Evolutionary conservation across 2,888 invertebrate species (phyloP), one percentile per base, ranked within the genome.

Genomic region (Drosophila prostipennis): DNA sequence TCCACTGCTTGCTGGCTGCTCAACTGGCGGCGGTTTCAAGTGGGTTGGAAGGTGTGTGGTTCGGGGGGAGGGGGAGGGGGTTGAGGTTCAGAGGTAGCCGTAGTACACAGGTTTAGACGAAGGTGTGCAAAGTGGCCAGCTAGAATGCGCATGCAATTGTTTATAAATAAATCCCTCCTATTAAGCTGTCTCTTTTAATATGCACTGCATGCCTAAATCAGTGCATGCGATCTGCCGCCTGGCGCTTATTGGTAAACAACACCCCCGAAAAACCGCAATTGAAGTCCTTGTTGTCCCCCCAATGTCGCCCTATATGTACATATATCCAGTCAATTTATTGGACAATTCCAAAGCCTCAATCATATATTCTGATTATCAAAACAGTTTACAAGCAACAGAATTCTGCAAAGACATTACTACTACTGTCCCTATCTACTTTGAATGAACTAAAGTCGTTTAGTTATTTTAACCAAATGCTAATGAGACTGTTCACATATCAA

Each of bases 111-210:
- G 57, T 57, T 29, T n/a, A 39, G 19, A 57, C 19, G 29, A 57
- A 58, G 57, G 57, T 58, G 57, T 58, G 58, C 57, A 57, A 58
- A 58, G 57, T 58, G 57, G 40, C 57, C 37, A 61, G 43, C 60
- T 40, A 48, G 40, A 65, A 52, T 53, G 53, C 52, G 54, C 65
- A 67, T 68, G 65, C 68, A 67, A 67, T 54, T 46, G 46, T 48
- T 48, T 68, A 48, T 68, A 67, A 67, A 67, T 69, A 68, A 54
- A 68, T 54, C 26, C 54, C 26, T 64, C 46, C 46, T 46, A 65
- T 64, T 40, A 61, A 63, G 64, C 36, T 60, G 34, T 42, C 60
- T 34, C 26, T 23, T 42, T 59, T 59, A 60, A 61, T 61, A 61
- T 61, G 45, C 45, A 46, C 60, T 59, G 42, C 60, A 26, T 60